phyloP scores from a whole-genome alignment of 2,797 vertebrate genomes.

The Xyrichtys novacula region DNA sequence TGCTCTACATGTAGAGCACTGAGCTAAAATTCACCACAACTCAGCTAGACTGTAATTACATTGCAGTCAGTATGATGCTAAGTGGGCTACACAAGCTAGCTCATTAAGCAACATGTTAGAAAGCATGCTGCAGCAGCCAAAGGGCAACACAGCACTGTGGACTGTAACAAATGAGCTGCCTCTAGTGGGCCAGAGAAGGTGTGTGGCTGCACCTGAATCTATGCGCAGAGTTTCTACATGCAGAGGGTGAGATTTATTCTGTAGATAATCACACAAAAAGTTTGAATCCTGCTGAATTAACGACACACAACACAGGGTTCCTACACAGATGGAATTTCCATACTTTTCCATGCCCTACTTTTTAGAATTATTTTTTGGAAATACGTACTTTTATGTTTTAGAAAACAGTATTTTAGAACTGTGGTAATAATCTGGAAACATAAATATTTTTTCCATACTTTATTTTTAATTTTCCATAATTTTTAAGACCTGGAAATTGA shows the following conservation, averaged over 20 bases:
- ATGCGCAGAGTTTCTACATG: conserved; percentile 35
- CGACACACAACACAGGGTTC: no score
- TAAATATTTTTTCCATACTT: no score
- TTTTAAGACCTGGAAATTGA: no score
- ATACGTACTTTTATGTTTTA: no score
- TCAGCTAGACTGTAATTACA: conserved; percentile 30
- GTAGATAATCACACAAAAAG: no score
- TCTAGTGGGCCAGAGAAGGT: conserved; percentile 60
- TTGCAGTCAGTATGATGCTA: conserved; percentile 35
- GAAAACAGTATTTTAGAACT: no score
- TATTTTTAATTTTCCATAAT: no score
- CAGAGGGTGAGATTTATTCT: conserved; percentile 19
- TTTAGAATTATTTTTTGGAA: no score
- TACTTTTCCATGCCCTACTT: no score
- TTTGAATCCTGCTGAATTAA: no score
- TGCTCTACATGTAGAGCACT: conserved; percentile 35
- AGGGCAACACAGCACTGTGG: conserved; percentile 53
- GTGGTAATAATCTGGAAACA: no score
- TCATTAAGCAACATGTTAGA: conserved; percentile 64
- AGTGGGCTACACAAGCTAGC: conserved; percentile 46
- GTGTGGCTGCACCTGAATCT: conserved; percentile 48
- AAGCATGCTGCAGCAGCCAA: conserved; percentile 61
- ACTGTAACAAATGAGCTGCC: conserved; percentile 59
- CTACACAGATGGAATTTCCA: no score
- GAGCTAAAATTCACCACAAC: conserved; percentile 21